phyloP scores from a whole-genome alignment of 2,113 vertebrate species.

The Manacus vitellinus region DNA sequence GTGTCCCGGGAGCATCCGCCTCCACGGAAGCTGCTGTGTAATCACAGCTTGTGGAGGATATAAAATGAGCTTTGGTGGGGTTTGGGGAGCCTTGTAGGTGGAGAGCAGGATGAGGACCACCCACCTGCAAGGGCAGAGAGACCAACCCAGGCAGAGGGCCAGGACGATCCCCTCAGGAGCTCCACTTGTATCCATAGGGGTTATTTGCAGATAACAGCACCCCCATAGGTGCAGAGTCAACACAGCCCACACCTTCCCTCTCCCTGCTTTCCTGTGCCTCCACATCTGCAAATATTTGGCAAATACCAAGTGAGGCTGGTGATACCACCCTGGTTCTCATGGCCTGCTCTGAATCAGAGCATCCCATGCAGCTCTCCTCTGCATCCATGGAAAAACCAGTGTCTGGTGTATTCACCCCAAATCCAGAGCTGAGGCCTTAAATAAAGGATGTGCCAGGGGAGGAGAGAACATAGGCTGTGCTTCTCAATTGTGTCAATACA shows the following conservation, averaged over 20 bases:
- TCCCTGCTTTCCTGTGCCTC: background rate
- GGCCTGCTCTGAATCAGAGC: background rate
- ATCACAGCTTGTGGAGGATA: background rate
- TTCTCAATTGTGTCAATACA: background rate
- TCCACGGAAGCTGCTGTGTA: background rate
- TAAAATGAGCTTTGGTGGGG: background rate
- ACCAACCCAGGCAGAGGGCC: background rate
- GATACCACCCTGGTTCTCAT: background rate
- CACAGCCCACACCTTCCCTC: background rate
- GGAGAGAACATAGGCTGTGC: background rate
- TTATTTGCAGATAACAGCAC: background rate
- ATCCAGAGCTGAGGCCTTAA: background rate
- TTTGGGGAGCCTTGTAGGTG: background rate
- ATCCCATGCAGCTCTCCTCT: background rate
- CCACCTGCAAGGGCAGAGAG: background rate
- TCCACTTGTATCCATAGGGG: accelerated
- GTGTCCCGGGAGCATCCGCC: background rate
- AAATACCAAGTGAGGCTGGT: background rate
- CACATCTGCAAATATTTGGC: background rate
- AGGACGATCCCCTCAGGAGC: accelerated
- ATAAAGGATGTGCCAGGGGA: background rate
- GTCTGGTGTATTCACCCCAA: background rate
- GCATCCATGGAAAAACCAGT: background rate
- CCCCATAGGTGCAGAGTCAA: background rate
- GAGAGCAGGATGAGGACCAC: background rate